Percentiles rank a stretch among this genome's conserved stretches.
Evolutionary conservation across 2,797 vertebrate genomes (phyloP).

Genomic region (Orestias chungarensis): DNA sequence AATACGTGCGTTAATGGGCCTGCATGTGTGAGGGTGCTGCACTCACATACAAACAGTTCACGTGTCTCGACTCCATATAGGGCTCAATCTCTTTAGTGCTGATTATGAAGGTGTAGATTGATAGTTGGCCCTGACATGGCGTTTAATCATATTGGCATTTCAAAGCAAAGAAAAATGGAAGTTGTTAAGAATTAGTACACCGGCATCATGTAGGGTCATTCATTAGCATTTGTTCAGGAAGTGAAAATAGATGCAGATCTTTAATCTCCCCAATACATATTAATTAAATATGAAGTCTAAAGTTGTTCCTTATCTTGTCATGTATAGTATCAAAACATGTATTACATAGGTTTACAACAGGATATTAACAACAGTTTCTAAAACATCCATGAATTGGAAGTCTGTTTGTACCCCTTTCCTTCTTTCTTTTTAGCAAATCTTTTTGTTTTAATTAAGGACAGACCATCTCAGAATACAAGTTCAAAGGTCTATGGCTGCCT

Average conservation of each 20-base stretch:
- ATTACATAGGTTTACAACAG: not conserved
- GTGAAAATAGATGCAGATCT: constrained; percentile 15
- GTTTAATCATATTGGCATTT: constrained; percentile 77
- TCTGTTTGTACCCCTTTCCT: no score
- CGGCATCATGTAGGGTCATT: constrained; percentile 78
- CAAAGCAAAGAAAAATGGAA: constrained; percentile 76
- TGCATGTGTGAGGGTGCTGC: constrained; percentile 25
- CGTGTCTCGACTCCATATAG: constrained; percentile 47
- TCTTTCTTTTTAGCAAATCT: no score
- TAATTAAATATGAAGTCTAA: constrained; percentile 1
- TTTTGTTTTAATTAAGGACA: not conserved
- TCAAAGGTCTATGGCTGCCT: not conserved
- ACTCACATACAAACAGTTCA: constrained; percentile 25
- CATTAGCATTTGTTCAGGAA: constrained; percentile 53
- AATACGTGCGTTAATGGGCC: constrained; percentile 26
- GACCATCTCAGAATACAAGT: not conserved
- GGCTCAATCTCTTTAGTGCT: constrained; percentile 69
- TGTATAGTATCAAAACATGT: not conserved
- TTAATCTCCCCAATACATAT: not conserved
- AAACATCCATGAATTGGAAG: not conserved
- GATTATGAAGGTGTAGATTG: constrained; percentile 76
- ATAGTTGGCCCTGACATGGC: constrained; percentile 71
- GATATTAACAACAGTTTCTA: not conserved
- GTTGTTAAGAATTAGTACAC: constrained; percentile 69
- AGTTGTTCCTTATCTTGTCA: not conserved